Percentiles rank a stretch among this genome's conserved stretches.
phyloP scores from a whole-genome alignment of 2,888 invertebrate genomes.

The Polymixis lichenea region DNA sequence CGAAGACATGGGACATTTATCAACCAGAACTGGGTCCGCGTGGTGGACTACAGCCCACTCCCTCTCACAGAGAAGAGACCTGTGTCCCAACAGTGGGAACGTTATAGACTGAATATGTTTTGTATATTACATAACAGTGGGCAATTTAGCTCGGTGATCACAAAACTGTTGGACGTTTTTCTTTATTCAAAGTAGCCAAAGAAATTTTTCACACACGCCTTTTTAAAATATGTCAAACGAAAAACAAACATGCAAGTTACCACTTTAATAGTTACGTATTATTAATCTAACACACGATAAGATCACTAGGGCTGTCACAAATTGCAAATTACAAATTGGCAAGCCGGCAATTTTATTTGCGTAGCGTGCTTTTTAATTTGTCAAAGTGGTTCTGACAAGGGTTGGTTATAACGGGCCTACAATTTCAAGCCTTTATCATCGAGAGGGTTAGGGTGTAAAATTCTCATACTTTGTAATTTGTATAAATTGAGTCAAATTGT shows the following conservation, averaged over 20 bases:
- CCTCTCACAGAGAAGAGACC: no score
- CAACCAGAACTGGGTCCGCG: no score
- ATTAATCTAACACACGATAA: conserved; percentile 69
- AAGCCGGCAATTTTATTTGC: conserved; percentile 69
- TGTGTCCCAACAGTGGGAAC: no score
- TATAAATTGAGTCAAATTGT: conserved; percentile 77
- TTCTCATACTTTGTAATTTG: conserved; percentile 73
- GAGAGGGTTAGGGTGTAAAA: conserved; percentile 72
- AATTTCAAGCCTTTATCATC: conserved; percentile 69
- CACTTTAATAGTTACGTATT: conserved; percentile 44
- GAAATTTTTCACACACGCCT: background rate
- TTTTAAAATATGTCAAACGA: conserved; percentile 15
- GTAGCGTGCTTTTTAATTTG: conserved; percentile 76
- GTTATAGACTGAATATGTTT: no score
- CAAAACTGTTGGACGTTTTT: no score
- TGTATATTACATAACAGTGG: no score
- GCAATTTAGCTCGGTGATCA: background rate
- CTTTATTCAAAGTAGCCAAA: background rate
- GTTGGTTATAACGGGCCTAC: conserved; percentile 67
- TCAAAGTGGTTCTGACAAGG: conserved; percentile 73
- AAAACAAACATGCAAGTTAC: conserved; percentile 27
- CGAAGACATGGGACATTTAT: no score
- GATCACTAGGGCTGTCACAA: conserved; percentile 69
- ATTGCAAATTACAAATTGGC: conserved; percentile 71
- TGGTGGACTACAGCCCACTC: no score